phyloP scores from a whole-genome alignment of 1,140 invertebrate genomes.

The Plutomurus gul region DNA sequence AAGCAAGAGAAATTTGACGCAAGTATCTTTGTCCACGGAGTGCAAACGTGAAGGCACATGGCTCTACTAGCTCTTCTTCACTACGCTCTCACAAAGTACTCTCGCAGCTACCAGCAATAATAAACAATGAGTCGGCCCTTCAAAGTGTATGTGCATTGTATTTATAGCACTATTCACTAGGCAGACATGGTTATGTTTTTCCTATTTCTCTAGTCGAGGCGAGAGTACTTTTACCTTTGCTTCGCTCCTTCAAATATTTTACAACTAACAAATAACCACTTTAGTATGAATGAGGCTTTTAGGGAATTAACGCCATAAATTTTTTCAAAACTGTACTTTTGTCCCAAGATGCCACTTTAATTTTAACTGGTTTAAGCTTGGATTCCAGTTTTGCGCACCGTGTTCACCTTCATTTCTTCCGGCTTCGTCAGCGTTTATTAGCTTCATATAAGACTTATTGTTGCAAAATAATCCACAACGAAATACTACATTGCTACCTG shows the following conservation, averaged over 20 bases:
- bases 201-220: too few species aligned
- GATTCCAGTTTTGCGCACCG: too few species aligned
- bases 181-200: neutral
- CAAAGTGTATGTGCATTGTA: neutral
- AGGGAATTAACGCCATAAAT: constrained; percentile 24
- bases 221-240: too few species aligned
- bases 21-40: constrained; percentile 7
- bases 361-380: constrained; percentile 8
- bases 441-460: too few species aligned
- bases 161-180: neutral
- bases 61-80: neutral
- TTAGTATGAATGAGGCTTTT: constrained; percentile 17
- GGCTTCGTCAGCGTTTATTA: too few species aligned
- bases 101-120: too few species aligned
- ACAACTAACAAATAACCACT: too few species aligned
- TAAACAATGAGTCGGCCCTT: neutral
- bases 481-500: too few species aligned
- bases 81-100: neutral
- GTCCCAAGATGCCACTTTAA: constrained; percentile 23
- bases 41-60: too few species aligned
- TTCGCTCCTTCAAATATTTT: too few species aligned
- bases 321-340: constrained; percentile 12
- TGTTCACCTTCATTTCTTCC: too few species aligned
- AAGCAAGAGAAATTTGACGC: neutral
- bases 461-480: too few species aligned